Evolutionary conservation across 2,888 invertebrate species (phyloP).

Genomic region (Agrochola lota): DNA sequence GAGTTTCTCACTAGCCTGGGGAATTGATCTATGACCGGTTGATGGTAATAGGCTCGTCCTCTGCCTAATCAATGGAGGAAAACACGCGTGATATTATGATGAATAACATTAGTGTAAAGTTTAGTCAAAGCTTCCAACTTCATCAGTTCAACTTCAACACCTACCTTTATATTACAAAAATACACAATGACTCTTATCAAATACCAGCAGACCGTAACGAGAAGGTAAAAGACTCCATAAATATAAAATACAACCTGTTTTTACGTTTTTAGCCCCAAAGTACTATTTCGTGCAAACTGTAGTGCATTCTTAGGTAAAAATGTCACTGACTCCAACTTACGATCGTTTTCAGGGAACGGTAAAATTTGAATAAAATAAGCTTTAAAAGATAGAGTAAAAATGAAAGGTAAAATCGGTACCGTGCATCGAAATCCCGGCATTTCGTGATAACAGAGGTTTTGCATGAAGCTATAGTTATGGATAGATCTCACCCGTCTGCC

Average conservation of each 20-base stretch:
- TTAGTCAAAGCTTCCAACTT: background rate
- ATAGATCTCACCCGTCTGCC: too few relatives aligned
- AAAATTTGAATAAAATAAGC: background rate
- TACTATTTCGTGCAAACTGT: background rate
- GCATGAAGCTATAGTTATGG: too few relatives aligned
- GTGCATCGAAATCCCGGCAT: background rate
- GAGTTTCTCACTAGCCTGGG: too few relatives aligned
- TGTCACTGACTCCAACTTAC: background rate
- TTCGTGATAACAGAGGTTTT: background rate
- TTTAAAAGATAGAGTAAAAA: background rate
- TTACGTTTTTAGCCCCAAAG: background rate
- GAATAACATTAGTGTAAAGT: background rate
- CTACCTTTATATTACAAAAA: slow-evolving; percentile 13
- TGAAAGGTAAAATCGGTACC: background rate
- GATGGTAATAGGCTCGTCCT: too few relatives aligned
- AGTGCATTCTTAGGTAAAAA: slow-evolving; percentile 23
- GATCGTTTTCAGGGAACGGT: background rate
- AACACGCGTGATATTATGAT: too few relatives aligned
- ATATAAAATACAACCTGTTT: slow-evolving; percentile 10
- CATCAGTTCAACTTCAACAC: background rate
- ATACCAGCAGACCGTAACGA: slow-evolving; percentile 17
- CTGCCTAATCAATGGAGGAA: too few relatives aligned
- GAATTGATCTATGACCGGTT: too few relatives aligned
- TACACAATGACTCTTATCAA: slow-evolving; percentile 6
- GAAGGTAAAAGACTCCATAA: background rate